Base-by-base conservation (phyloP, 2,113 vertebrate genomes). In the Pelobates fuscus region DNA sequence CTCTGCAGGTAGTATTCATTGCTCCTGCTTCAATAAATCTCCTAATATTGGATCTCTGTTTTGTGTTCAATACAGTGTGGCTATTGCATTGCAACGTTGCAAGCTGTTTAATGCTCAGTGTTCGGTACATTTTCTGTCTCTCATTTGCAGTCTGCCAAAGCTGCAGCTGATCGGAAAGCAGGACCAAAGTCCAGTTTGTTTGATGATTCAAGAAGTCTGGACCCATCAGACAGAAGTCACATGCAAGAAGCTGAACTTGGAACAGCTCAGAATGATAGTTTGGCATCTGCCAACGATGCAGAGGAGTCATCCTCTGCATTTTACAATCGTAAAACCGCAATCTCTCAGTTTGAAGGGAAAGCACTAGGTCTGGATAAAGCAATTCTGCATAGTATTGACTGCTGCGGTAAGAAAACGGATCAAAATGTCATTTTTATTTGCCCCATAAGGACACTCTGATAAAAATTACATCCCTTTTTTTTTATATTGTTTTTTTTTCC, bases 371-470 rank as follows among this genome's bases (percentile, higher is more conserved):
- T 99, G 80, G 97, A 99, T 82, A 99, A 99, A 85, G 97, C 96
- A 69, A 93, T 99, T 80, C 92, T 99, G 77, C 95, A 99, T 20
- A 99, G 97, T 82, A 98, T 99, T 17, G 96, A 99, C 89, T 98
- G 94, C 84, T 99, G 96, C 24, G 93, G 97, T 96, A 91, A 93
- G 91, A 10, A 23, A 57, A 15, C 17, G 1, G 4, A 3, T 58
- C n/a, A n/a, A n/a, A n/a, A n/a, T n/a, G n/a, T n/a, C n/a, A n/a
- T 52, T 52, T 3, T 52, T n/a, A n/a, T 49, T 49, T 49, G 46
- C 7, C n/a, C n/a, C 46, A 49, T 2, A 49, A 10, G 8, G 18
- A 7, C 49, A n/a, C 17, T 20, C 49, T 52, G 20, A n/a, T 18
- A 10, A 10, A 49, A 3, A 18, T 2, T 15, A 52, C 15, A 7